Conservation (phyloP, 1,140 invertebrate species). For the Drosophila pachea region DNA sequence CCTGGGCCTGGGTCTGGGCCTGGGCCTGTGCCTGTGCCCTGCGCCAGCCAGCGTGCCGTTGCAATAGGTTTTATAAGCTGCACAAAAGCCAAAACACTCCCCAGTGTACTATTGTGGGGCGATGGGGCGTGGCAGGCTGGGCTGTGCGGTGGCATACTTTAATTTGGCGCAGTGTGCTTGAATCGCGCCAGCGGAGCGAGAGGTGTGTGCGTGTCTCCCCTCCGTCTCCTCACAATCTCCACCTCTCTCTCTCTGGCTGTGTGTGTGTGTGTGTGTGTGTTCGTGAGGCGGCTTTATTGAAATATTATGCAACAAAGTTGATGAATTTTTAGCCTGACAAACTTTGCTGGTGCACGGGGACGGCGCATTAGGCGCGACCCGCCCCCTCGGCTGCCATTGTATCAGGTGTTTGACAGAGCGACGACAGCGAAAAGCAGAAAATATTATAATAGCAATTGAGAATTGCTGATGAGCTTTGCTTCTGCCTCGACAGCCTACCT, state of each 20-base stretch:
- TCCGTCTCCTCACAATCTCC: no score
- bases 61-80: slow-evolving; percentile 59
- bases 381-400: slow-evolving; percentile 53
- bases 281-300: slow-evolving; percentile 63
- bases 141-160: slow-evolving; percentile 46
- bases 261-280: neutral
- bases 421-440: slow-evolving; percentile 52
- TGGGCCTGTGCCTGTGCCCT: no score
- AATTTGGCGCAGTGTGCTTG: slow-evolving; percentile 60
- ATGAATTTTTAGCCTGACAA: slow-evolving; percentile 72
- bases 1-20: no score
- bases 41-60: slow-evolving; percentile 15
- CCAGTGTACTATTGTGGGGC: slow-evolving; percentile 66
- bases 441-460: slow-evolving; percentile 78
- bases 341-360: slow-evolving; percentile 63
- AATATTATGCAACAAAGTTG: slow-evolving; percentile 78
- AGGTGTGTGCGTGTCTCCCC: neutral
- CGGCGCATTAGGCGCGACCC: slow-evolving; percentile 67
- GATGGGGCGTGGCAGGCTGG: neutral
- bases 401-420: slow-evolving; percentile 69
- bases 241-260: neutral
- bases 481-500: slow-evolving; percentile 19
- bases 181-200: no score
- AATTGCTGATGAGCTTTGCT: slow-evolving; percentile 76
- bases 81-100: slow-evolving; percentile 63